Percentiles rank a stretch among this genome's conserved stretches.
Conservation (phyloP, 2,113 vertebrate species). For the Rhabdomys dilectus region DNA sequence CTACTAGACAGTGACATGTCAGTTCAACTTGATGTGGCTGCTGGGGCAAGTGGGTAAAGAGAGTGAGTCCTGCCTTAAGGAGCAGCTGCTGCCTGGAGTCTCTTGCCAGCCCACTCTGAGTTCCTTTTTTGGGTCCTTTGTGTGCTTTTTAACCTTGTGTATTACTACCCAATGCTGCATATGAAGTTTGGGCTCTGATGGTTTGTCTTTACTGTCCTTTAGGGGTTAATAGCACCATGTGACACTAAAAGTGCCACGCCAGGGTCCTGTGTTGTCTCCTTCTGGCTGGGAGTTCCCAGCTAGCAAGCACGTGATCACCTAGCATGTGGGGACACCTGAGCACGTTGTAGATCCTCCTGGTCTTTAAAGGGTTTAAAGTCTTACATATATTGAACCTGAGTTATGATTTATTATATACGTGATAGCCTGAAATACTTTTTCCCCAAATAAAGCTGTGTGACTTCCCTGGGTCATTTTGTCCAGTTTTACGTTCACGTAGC, state of each 20-base stretch:
- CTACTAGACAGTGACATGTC: neutral
- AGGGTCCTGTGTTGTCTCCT: too few relatives aligned
- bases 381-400: neutral
- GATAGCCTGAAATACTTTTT: neutral
- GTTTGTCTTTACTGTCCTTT: neutral
- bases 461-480: neutral
- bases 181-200: neutral
- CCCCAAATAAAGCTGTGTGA: slow-evolving; percentile 9
- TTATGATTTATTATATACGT: neutral
- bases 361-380: neutral
- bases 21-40: neutral
- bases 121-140: neutral
- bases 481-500: neutral
- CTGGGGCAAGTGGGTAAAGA: neutral
- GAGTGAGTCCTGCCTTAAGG: neutral
- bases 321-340: neutral
- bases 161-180: neutral
- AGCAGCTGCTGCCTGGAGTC: neutral
- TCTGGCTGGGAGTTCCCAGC: neutral
- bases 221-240: neutral
- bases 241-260: neutral
- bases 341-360: neutral
- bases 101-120: neutral
- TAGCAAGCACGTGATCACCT: neutral
- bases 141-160: neutral